Conservation (phyloP, 2,113 vertebrate species). For the Ailurus styani region DNA sequence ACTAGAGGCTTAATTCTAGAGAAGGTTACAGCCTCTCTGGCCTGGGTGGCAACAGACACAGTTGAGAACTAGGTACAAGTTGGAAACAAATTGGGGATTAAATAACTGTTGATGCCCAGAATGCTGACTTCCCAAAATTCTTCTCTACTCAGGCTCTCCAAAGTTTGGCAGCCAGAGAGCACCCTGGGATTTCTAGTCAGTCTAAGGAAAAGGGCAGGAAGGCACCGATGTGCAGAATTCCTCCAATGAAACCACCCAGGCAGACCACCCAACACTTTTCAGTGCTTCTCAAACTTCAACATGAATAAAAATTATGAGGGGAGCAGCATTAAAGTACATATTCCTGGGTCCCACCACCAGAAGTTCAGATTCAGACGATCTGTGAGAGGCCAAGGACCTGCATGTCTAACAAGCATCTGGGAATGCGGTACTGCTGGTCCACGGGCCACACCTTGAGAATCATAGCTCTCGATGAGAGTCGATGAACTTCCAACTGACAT, state of each 20-base stretch:
- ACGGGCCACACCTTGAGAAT: background rate
- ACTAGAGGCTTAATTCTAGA: background rate
- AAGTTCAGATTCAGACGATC: background rate
- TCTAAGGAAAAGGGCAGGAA: background rate
- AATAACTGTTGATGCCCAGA: background rate
- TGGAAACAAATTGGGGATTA: background rate
- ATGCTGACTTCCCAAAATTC: background rate
- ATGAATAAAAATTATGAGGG: background rate
- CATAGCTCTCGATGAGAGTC: background rate
- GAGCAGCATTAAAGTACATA: background rate
- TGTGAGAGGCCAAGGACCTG: background rate
- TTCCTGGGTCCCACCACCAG: background rate
- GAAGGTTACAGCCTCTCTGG: background rate
- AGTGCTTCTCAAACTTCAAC: background rate
- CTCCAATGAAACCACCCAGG: background rate
- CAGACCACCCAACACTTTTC: background rate
- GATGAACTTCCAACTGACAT: background rate
- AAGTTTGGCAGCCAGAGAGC: background rate
- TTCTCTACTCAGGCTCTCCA: background rate
- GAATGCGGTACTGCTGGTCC: background rate
- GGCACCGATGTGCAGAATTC: background rate
- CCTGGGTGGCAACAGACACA: too few species aligned
- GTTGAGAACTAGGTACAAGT: background rate
- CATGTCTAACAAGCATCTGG: background rate
- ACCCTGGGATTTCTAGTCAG: background rate